phyloP scores from a whole-genome alignment of 1,140 invertebrate species.

The Samia ricini region DNA sequence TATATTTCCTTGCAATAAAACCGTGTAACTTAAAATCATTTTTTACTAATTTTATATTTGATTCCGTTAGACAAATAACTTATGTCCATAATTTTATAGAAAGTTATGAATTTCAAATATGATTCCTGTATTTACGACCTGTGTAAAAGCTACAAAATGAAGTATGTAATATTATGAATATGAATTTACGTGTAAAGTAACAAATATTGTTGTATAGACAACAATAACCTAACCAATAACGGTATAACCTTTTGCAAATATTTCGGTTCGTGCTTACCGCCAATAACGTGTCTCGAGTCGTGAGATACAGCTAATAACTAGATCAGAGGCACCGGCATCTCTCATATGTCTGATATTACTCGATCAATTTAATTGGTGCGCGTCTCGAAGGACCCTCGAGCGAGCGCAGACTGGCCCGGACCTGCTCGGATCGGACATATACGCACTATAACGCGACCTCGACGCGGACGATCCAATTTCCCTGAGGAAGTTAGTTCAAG shows the following conservation, averaged over 20 bases:
- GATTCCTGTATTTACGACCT: too few relatives aligned
- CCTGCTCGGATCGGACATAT: neutral
- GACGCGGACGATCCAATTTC: neutral
- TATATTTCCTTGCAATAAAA: too few relatives aligned
- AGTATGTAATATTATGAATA: too few relatives aligned
- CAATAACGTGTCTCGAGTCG: neutral
- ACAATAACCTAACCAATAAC: too few relatives aligned
- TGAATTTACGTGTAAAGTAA: too few relatives aligned
- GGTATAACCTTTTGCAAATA: neutral
- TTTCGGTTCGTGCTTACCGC: neutral
- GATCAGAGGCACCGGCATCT: neutral
- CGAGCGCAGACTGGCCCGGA: neutral
- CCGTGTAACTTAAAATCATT: too few relatives aligned
- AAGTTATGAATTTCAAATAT: too few relatives aligned
- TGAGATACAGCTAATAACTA: neutral
- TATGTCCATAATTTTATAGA: too few relatives aligned
- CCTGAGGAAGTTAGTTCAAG: neutral
- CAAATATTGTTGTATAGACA: too few relatives aligned
- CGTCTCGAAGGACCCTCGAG: neutral
- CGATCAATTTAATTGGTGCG: neutral
- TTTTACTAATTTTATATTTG: too few relatives aligned
- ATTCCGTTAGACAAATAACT: too few relatives aligned
- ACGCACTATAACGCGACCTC: neutral
- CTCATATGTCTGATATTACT: neutral
- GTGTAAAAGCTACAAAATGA: too few relatives aligned